Evolutionary conservation across 2,797 vertebrate genomes (phyloP).

Genomic region (Poeciliopsis paucimaculata): DNA sequence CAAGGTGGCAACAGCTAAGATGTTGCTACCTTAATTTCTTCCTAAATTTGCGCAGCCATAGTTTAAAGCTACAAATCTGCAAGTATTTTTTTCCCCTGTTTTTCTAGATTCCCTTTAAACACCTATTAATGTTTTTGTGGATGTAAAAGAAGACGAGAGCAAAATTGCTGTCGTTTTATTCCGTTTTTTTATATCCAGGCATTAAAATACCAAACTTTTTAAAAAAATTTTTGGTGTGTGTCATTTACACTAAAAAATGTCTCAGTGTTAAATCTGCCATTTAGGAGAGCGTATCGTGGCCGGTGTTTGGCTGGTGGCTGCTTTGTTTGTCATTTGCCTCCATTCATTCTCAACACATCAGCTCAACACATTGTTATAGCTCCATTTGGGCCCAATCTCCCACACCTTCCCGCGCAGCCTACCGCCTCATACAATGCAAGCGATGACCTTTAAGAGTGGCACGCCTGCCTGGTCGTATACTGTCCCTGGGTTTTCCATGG

Average conservation of each 20-base stretch:
- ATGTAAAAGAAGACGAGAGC: neutral
- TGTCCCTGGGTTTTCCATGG: constrained; percentile 43
- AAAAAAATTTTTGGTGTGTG: neutral
- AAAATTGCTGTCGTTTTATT: neutral
- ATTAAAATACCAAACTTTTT: constrained; percentile 3
- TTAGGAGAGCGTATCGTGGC: neutral
- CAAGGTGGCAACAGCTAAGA: neutral
- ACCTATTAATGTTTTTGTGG: constrained; percentile 3
- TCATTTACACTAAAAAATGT: neutral
- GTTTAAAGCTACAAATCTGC: neutral
- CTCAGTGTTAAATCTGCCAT: constrained; percentile 2
- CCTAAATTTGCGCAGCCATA: neutral
- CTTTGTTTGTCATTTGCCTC: constrained; percentile 1
- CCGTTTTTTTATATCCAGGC: neutral
- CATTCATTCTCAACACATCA: constrained; percentile 29
- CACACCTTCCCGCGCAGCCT: constrained; percentile 25
- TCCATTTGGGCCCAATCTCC: constrained; percentile 35
- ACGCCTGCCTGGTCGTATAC: constrained; percentile 46
- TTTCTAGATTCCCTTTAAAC: neutral
- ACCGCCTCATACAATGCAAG: constrained; percentile 34
- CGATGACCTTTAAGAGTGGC: constrained; percentile 61
- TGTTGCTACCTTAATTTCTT: neutral
- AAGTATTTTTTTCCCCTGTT: neutral
- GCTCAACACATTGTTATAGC: constrained; percentile 19
- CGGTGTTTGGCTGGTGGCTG: constrained; percentile 15